phyloP scores from a whole-genome alignment of 2,113 vertebrate genomes.

The Cyprinus carpio region DNA sequence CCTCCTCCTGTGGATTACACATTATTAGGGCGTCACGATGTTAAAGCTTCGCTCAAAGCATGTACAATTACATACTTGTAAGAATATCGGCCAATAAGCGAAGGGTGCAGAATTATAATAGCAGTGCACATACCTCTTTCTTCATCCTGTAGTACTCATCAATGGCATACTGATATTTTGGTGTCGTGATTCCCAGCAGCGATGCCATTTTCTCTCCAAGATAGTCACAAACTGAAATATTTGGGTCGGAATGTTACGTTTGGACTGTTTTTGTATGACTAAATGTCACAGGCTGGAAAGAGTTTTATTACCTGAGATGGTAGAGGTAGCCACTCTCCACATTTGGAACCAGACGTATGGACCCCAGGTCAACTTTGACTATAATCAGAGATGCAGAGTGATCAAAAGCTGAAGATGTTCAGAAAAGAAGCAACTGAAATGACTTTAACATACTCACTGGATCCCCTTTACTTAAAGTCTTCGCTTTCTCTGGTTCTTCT shows the following conservation, averaged over 20 bases:
- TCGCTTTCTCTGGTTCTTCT: slow-evolving; percentile 75
- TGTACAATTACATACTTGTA: not conserved
- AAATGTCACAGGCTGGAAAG: not conserved
- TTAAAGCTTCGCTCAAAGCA: not conserved
- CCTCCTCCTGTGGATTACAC: slow-evolving; percentile 81
- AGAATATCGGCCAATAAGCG: not conserved
- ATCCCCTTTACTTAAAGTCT: slow-evolving; percentile 79
- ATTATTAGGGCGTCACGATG: not conserved
- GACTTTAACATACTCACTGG: slow-evolving; percentile 72
- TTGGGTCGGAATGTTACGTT: not conserved
- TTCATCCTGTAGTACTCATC: slow-evolving; percentile 98
- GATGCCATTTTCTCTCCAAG: slow-evolving; percentile 95
- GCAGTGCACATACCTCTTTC: slow-evolving; percentile 82
- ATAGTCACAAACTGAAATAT: slow-evolving; percentile 89
- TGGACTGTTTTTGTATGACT: not conserved
- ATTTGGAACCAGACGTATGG: slow-evolving; percentile 97
- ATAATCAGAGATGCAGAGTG: slow-evolving; percentile 54
- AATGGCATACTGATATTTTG: slow-evolving; percentile 98
- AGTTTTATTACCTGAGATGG: slow-evolving; percentile 81
- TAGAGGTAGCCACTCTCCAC: slow-evolving; percentile 92
- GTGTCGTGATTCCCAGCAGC: slow-evolving; percentile 91
- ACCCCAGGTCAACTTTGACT: slow-evolving; percentile 94
- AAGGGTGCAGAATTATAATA: not conserved
- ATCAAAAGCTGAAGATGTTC: not conserved
- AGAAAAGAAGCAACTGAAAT: not conserved